Evolutionary conservation across 2,888 invertebrate genomes (phyloP), one percentile per base, ranked within the genome.

Genomic region (Dolomedes plantarius): DNA sequence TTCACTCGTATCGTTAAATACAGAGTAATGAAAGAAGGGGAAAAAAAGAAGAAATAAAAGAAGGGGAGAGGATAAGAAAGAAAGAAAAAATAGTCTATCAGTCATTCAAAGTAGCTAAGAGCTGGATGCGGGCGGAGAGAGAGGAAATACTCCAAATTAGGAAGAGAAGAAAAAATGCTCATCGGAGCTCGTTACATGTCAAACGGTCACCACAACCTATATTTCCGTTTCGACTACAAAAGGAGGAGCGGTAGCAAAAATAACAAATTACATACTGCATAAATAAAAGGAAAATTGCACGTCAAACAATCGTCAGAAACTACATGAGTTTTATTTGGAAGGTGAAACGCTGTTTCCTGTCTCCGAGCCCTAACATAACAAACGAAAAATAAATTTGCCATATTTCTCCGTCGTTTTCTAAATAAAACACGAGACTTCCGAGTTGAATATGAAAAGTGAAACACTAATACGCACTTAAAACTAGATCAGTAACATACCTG

Each of bases 91-190:
- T 56, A 23, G 56, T 6, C 3, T 23, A 23, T 16, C 46, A 16
- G 19, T 56, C 23, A 23, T 56, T 23, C 56, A 56, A 56, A 46
- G 16, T 46, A 2, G 46, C 9, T 23, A 23, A 36, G 6, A 36
- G 11, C 16, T 46, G 9, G 23, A 19, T 19, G 5, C 23, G 23
- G 23, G 23, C 19, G 1, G 7, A 23, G 23, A 56, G 16, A 46
- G 23, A 56, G 56, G 56, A 56, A 56, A 56, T 23, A 56, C 19
- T 56, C 56, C 56, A 56, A 56, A 56, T 56, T 56, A 56, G 56
- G 56, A 46, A 16, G 41, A 36, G 36, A 11, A 11, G 36, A 16
- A 16, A 46, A 46, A 7, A 46, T 7, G 16, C 23, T 56, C 46
- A 46, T 46, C 19, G 23, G 3, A 46, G 41, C 23, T 23, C 23